Base-by-base conservation (phyloP, 2,113 vertebrate species). In the Lepisosteus osseus region DNA sequence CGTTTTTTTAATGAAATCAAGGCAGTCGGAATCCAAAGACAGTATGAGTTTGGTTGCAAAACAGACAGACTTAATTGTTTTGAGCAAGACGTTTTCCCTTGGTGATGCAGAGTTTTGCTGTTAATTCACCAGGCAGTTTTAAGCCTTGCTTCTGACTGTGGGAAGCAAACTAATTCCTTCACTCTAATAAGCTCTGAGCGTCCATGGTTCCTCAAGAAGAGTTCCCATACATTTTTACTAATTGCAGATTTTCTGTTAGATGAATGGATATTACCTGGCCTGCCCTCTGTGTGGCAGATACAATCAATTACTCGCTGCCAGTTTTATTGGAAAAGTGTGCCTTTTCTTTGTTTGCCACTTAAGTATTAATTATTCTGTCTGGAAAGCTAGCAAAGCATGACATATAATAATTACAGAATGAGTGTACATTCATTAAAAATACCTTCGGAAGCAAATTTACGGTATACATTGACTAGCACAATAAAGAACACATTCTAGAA, bases 291-390 rank as follows among this genome's bases (percentile, higher is more conserved):
- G 63, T 70, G 76, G 74, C 78, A 72, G 68, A 67, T 65, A 68
- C 43, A 13, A 68, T 61, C 54, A 0, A 42, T 75, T 74, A 61
- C 56, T 76, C 67, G 64, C 14, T 51, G 51, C 43, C n/a, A 63
- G 61, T 71, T 72, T 62, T 72, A 67, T 70, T 69, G 64, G 67
- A 74, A 85, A 14, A 67, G 7, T 64, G 0, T 56, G 45, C 70
- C 66, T 29, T 40, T 72, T 77, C 42, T 63, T 68, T 55, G 66
- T 42, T 40, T 72, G 47, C 61, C 13, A 55, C 72, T 80, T 69
- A 72, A 77, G 54, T 72, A 80, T 70, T 72, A 68, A 74, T 82
- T 78, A 0, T 1, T 0, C 44, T 72, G 7, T 77, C 73, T 72
- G 1, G 45, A 67, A 74, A 76, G 67, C 29, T 45, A 0, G 3